phyloP scores from a whole-genome alignment of 2,113 vertebrate genomes.

The Chionis minor region DNA sequence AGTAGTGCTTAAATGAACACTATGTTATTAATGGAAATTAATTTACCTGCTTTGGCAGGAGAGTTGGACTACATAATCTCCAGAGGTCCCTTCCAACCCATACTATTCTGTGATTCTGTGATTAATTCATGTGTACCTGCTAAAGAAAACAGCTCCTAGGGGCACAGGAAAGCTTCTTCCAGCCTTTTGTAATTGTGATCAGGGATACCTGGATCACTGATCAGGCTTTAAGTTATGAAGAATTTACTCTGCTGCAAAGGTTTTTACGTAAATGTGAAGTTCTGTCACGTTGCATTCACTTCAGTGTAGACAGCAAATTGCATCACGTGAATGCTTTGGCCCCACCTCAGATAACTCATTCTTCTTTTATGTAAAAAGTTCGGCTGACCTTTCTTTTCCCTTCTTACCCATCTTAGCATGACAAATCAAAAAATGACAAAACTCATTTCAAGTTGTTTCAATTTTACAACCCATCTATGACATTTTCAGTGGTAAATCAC shows the following conservation, averaged over 20 bases:
- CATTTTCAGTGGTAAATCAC: neutral
- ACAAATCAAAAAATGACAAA: neutral
- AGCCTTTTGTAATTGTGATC: neutral
- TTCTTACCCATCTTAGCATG: neutral
- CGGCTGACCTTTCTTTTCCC: neutral
- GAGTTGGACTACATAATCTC: neutral
- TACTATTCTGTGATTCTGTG: neutral
- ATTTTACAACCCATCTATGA: neutral
- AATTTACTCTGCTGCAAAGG: neutral
- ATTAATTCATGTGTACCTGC: neutral
- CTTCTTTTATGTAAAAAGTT: neutral
- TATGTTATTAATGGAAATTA: neutral
- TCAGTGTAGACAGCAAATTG: neutral
- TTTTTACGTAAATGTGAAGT: neutral
- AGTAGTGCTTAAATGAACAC: neutral
- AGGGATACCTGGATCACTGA: neutral
- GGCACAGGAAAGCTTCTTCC: neutral
- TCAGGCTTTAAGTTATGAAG: neutral
- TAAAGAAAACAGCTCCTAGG: neutral
- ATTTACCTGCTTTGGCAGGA: neutral
- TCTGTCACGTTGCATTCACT: slow-evolving; percentile 19
- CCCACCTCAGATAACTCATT: slow-evolving; percentile 16
- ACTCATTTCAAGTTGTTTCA: neutral
- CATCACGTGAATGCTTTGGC: neutral
- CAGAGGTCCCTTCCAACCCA: neutral